Evolutionary conservation across 1,140 invertebrate genomes (phyloP), one percentile per base, ranked within the genome.

Genomic region (Copidosoma floridanum): DNA sequence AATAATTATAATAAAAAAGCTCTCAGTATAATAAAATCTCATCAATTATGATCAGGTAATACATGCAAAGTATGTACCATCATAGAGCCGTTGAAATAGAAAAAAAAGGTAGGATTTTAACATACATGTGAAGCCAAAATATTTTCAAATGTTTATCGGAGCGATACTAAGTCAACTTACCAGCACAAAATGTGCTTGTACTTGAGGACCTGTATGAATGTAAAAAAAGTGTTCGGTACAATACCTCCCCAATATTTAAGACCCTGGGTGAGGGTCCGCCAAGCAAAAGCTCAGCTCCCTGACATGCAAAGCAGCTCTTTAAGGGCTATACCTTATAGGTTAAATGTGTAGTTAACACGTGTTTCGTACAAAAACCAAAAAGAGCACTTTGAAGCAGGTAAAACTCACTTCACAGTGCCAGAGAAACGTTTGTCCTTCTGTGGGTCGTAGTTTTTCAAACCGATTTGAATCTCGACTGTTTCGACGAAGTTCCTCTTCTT

Each of bases 381-480:
- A 73, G 64, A 64, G 69, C 67, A 66, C 69, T 77, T 67, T 63
- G 67, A 69, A 68, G 81, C 80, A 83, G 82, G 80, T 84, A 82
- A 65, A 77, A 91, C 92, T 84, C 97, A 99, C 96, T 97, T 99
- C 83, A 99, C 95, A 75, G 97, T 99, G 82, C 98, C 98, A 75
- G 93, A 95, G 90, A 99, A 99, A 97, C 98, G 97, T 84, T 99
- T 99, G 85, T 99, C 98, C 91, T 99, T 99, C 79, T 98, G 95
- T 60, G 98, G 97, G 85, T 99, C 98, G 86, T 99, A 99, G 82
- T 99, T 99, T 88, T 99, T 99, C 81, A 99, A 83, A 71, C 95
- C 95, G 77, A 99, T 97, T 84, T 99, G 98, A 16, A 99, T 84
- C 82, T 99, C 98, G 35, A 99, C 93, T 0, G 96, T 97, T 81